Percentiles rank a stretch among this genome's conserved stretches.
Evolutionary conservation across 2,797 vertebrate genomes (phyloP).

Genomic region (Limosa lapponica): DNA sequence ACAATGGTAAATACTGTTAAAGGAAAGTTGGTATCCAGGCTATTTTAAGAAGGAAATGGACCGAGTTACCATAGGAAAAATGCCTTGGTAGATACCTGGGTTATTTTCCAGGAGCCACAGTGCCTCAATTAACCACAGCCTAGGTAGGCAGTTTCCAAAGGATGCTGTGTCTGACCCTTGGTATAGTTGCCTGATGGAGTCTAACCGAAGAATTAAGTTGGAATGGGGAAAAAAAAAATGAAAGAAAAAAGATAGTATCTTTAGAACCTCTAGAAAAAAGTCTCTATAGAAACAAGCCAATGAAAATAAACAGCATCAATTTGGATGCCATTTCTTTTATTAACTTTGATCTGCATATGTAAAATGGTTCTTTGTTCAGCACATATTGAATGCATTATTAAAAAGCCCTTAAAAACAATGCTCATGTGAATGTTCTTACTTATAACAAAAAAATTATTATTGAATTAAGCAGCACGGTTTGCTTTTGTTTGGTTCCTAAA

Average conservation of each 20-base stretch:
- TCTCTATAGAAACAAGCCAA: not conserved
- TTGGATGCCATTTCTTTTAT: not conserved
- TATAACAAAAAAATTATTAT: not conserved
- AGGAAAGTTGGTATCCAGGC: not conserved
- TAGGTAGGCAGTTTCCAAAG: not conserved
- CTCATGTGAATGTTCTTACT: not conserved
- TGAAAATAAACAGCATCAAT: not conserved
- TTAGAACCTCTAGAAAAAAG: not conserved
- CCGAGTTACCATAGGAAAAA: not conserved
- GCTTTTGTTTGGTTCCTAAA: constrained; percentile 81
- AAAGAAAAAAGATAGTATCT: not conserved
- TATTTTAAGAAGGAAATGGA: not conserved
- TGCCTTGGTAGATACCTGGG: not conserved
- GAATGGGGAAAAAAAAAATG: not conserved
- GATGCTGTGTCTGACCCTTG: not conserved
- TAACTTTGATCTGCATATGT: not conserved
- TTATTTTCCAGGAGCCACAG: not conserved
- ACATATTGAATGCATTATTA: not conserved
- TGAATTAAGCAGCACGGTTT: constrained; percentile 18
- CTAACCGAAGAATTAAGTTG: not conserved
- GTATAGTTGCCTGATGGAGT: not conserved
- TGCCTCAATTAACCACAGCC: not conserved
- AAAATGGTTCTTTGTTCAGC: not conserved
- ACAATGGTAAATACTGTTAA: not conserved
- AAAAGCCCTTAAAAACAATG: not conserved